A percentile compares a stretch with the other conserved stretches of the same genome.
These are phyloP conservation scores for Toxotes chatareus DNA, from an alignment of 2,113 vertebrate species.

Conservation along the genomic window DNA sequence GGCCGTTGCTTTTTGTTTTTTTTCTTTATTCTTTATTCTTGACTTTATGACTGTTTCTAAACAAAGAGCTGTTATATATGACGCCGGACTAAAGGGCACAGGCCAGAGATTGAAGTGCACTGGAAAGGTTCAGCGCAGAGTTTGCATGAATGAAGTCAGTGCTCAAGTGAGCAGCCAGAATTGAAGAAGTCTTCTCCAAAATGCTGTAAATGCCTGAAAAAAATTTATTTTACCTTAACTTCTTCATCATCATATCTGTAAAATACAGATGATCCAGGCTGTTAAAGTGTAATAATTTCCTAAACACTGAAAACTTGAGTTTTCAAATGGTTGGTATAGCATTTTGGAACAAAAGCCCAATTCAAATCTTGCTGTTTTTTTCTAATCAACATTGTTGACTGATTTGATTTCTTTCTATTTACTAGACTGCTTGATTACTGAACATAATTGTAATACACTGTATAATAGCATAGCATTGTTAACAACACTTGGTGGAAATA, in stretches of 20 bases:
- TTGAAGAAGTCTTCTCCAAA: slow-evolving; percentile 43
- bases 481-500: slow-evolving; percentile 33
- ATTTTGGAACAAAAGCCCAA: slow-evolving; percentile 36
- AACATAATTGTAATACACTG: slow-evolving; percentile 56
- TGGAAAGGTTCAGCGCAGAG: slow-evolving; percentile 16
- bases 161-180: slow-evolving; percentile 23
- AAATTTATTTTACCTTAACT: background rate
- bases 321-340: background rate
- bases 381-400: slow-evolving; percentile 1
- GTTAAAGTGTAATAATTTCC: background rate
- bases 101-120: slow-evolving; percentile 48
- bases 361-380: slow-evolving; percentile 40
- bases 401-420: slow-evolving; percentile 18
- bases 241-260: background rate
- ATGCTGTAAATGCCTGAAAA: slow-evolving; percentile 6
- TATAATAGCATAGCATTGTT: slow-evolving; percentile 40
- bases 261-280: slow-evolving; percentile 1
- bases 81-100: slow-evolving; percentile 24
- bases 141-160: slow-evolving; percentile 19
- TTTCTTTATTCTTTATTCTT: slow-evolving; percentile 23
- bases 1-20: slow-evolving; percentile 7
- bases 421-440: slow-evolving; percentile 20
- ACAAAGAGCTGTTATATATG: slow-evolving; percentile 65
- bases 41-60: slow-evolving; percentile 82
- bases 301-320: background rate